Evolutionary conservation across 1,140 invertebrate species (phyloP).

Genomic region (Anastrepha obliqua): DNA sequence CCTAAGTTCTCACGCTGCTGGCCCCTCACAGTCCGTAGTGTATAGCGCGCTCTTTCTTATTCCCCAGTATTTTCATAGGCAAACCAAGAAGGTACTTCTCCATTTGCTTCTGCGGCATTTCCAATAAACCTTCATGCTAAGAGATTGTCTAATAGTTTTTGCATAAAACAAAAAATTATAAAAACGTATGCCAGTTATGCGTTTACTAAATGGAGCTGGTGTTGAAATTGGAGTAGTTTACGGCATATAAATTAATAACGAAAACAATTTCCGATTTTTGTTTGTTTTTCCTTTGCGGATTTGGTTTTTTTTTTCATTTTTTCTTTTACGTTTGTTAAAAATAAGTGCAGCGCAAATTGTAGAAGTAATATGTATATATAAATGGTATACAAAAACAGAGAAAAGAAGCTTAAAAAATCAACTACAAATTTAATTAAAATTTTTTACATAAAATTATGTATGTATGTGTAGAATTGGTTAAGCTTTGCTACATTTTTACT

Average conservation of each 20-base stretch:
- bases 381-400: slow-evolving; percentile 6
- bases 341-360: slow-evolving; percentile 29
- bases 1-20: background rate
- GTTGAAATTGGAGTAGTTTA: no score
- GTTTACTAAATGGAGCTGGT: no score
- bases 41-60: no score
- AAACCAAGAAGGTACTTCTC: no score
- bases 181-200: no score
- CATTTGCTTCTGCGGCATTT: no score
- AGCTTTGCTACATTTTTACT: background rate
- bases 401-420: slow-evolving; percentile 35
- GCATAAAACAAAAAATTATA: no score
- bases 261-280: background rate
- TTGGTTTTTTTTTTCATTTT: background rate
- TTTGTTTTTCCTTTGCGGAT: background rate
- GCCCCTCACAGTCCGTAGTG: no score
- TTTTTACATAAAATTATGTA: slow-evolving; percentile 52
- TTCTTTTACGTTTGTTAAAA: background rate
- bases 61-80: no score
- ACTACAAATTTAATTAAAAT: slow-evolving; percentile 48
- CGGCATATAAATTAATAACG: background rate
- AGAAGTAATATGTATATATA: background rate
- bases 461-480: slow-evolving; percentile 2
- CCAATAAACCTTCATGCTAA: no score
- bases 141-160: no score